Evolutionary conservation across 1,140 invertebrate genomes (phyloP).

Genomic region (Penaeus japonicus): DNA sequence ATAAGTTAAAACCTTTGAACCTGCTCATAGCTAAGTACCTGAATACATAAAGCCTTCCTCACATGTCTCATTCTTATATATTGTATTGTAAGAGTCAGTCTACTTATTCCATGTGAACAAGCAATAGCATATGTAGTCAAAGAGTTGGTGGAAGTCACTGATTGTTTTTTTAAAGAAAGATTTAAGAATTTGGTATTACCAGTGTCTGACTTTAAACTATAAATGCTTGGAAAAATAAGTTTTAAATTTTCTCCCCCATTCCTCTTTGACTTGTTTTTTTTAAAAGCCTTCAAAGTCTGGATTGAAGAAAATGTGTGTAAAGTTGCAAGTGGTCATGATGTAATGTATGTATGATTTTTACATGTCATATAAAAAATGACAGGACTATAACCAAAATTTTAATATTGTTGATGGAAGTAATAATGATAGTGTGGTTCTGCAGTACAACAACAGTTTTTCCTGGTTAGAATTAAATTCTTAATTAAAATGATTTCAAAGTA

Average conservation of each 20-base stretch:
- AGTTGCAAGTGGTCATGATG: neutral
- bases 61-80: conserved; percentile 4
- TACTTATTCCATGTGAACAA: neutral
- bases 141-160: neutral
- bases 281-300: conserved; percentile 23
- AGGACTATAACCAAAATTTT: conserved; percentile 4
- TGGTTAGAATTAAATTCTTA: neutral
- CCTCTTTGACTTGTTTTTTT: neutral
- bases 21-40: conserved; percentile 37
- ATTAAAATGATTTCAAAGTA: neutral
- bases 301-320: neutral
- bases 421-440: conserved; percentile 25
- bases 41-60: conserved; percentile 18
- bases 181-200: too few relatives aligned
- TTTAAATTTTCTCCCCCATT: too few relatives aligned
- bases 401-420: conserved; percentile 32
- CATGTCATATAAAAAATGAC: neutral
- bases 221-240: too few relatives aligned
- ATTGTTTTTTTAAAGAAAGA: too few relatives aligned
- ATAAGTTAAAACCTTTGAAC: neutral
- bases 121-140: conserved; percentile 20
- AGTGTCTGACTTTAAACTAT: too few relatives aligned
- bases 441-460: conserved; percentile 32
- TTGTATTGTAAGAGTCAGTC: conserved; percentile 14
- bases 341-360: neutral